Conservation (phyloP, 2,888 invertebrate genomes). For the Dasypolia templi region DNA sequence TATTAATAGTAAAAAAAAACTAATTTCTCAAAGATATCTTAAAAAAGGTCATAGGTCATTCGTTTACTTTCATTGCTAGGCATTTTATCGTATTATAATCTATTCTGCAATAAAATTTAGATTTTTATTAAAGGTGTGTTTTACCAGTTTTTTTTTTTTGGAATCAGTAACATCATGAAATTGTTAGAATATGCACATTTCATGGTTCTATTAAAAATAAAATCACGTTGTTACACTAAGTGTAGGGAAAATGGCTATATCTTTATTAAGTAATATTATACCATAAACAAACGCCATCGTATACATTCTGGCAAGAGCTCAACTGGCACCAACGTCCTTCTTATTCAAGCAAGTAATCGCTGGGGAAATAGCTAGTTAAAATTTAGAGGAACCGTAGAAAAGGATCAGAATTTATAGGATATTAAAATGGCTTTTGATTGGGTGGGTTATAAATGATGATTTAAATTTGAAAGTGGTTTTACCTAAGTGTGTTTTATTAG, state of each 20-base stretch:
- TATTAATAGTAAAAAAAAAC: not conserved
- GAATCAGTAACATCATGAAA: no score
- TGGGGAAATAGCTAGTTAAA: slow-evolving; percentile 34
- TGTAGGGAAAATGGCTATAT: not conserved
- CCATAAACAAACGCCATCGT: slow-evolving; percentile 33
- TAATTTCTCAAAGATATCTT: not conserved
- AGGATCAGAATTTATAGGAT: slow-evolving; percentile 50
- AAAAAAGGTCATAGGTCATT: not conserved
- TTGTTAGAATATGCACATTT: not conserved
- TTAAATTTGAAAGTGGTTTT: slow-evolving; percentile 27
- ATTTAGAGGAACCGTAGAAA: slow-evolving; percentile 24
- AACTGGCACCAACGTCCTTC: slow-evolving; percentile 42
- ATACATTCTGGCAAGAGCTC: slow-evolving; percentile 58
- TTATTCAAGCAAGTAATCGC: slow-evolving; percentile 46
- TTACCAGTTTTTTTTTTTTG: no score
- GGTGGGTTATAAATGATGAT: slow-evolving; percentile 39
- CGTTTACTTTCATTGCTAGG: not conserved
- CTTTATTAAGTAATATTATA: slow-evolving; percentile 10
- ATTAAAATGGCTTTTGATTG: slow-evolving; percentile 36
- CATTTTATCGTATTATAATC: not conserved
- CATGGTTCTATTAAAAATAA: not conserved
- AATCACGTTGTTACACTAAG: not conserved
- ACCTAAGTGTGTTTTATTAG: slow-evolving; percentile 8
- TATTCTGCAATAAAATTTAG: no score
- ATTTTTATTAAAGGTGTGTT: no score